phyloP scores from a whole-genome alignment of 2,113 vertebrate species.

The Verasper variegatus region DNA sequence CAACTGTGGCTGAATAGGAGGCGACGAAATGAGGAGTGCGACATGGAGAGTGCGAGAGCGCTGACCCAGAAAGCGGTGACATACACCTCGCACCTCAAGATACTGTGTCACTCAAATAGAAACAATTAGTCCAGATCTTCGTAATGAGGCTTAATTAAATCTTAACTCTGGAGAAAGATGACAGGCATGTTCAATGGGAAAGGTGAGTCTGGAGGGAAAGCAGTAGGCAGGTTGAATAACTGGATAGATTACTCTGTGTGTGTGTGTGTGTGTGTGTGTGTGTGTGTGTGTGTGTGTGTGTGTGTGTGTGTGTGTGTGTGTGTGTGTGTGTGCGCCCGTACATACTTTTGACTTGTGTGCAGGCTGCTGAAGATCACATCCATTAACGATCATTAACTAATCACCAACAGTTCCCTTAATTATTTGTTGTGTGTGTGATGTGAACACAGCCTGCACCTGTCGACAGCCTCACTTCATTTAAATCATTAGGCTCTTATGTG shows the following conservation, averaged over 20 bases:
- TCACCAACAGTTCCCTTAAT: conserved; percentile 50
- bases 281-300: background rate
- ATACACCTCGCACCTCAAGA: conserved; percentile 74
- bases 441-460: conserved; percentile 48
- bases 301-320: conserved; percentile 15
- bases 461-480: conserved; percentile 32
- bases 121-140: conserved; percentile 87
- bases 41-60: conserved; percentile 66
- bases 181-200: conserved; percentile 57
- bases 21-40: conserved; percentile 60
- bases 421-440: conserved; percentile 47
- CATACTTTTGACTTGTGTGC: conserved; percentile 16
- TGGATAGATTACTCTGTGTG: conserved; percentile 32
- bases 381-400: conserved; percentile 65
- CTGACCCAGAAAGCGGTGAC: conserved; percentile 82
- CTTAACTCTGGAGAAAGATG: conserved; percentile 70
- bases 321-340: background rate
- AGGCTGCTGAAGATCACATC: conserved; percentile 61
- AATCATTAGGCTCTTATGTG: conserved; percentile 39
- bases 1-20: conserved; percentile 33
- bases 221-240: conserved; percentile 61
- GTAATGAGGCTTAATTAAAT: conserved; percentile 84
- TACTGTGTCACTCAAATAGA: conserved; percentile 84
- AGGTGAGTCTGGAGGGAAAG: conserved; percentile 67
- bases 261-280: conserved; percentile 9